Evolutionary conservation across 1,140 invertebrate species (phyloP).

Genomic region (Lycorma delicatula): DNA sequence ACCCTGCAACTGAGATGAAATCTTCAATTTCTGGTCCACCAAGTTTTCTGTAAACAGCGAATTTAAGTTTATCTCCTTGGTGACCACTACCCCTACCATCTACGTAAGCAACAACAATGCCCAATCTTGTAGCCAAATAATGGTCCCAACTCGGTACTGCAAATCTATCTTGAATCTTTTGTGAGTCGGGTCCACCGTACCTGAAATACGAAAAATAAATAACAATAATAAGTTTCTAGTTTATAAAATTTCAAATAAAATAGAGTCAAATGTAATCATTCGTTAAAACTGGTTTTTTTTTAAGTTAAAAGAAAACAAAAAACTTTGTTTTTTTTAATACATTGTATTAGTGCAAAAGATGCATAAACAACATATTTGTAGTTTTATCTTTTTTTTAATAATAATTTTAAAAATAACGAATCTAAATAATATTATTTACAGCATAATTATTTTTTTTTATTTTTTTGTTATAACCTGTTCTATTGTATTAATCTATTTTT

Average conservation of each 20-base stretch:
- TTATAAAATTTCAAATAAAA: background rate
- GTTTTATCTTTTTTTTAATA: too few species aligned
- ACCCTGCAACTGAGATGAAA: conserved; percentile 76
- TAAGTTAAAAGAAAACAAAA: too few species aligned
- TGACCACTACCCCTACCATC: conserved; percentile 83
- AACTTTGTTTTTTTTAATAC: too few species aligned
- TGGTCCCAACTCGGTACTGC: conserved; percentile 61
- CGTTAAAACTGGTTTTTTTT: too few species aligned
- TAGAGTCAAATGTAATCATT: background rate
- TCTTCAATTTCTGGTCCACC: conserved; percentile 84
- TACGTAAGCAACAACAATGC: conserved; percentile 77
- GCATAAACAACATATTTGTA: too few species aligned
- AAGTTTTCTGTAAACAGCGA: conserved; percentile 70
- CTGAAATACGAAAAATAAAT: conserved; percentile 38
- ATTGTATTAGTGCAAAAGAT: too few species aligned
- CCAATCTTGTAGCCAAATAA: conserved; percentile 73
- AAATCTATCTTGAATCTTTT: conserved; percentile 69
- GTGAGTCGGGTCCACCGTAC: conserved; percentile 80
- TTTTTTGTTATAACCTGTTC: too few species aligned
- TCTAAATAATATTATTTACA: too few species aligned
- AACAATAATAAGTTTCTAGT: background rate
- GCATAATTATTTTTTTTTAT: too few species aligned
- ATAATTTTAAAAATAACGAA: too few species aligned
- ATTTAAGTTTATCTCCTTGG: conserved; percentile 73
- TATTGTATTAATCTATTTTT: too few species aligned